A percentile compares a stretch with the other conserved stretches of the same genome.
Evolutionary conservation across 2,113 vertebrate species (phyloP).

Genomic region (Xenus cinereus): DNA sequence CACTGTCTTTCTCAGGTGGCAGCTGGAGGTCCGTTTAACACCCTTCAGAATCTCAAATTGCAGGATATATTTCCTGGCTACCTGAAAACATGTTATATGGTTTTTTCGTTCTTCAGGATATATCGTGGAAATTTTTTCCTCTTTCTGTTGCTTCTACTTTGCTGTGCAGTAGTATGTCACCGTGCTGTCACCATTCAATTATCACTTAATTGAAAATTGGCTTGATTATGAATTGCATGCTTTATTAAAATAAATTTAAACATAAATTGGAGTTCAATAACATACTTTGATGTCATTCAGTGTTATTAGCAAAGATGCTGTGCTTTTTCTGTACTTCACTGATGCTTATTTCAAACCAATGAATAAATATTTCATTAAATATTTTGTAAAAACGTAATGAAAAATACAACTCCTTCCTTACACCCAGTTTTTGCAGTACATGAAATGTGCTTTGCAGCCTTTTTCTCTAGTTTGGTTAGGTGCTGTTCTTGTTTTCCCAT

Average conservation of each 20-base stretch:
- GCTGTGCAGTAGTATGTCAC: neutral
- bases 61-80: neutral
- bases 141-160: neutral
- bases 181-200: conserved; percentile 5
- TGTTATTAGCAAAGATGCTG: neutral
- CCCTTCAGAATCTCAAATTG: neutral
- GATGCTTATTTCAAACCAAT: neutral
- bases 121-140: neutral
- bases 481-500: neutral
- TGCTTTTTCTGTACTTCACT: neutral
- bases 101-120: neutral
- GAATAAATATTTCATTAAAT: neutral
- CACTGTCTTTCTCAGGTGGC: neutral
- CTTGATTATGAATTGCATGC: conserved; percentile 31
- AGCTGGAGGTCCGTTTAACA: neutral
- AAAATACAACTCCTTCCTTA: neutral
- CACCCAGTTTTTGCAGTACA: neutral
- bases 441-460: neutral
- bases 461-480: neutral
- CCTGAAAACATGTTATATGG: neutral
- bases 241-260: conserved; percentile 33
- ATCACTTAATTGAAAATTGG: conserved; percentile 40
- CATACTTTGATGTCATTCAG: neutral
- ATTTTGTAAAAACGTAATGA: neutral
- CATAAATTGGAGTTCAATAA: neutral